These are phyloP conservation scores for Syrrhaptes paradoxus DNA, from an alignment of 2,113 vertebrate genomes.

Conservation along the genomic window DNA sequence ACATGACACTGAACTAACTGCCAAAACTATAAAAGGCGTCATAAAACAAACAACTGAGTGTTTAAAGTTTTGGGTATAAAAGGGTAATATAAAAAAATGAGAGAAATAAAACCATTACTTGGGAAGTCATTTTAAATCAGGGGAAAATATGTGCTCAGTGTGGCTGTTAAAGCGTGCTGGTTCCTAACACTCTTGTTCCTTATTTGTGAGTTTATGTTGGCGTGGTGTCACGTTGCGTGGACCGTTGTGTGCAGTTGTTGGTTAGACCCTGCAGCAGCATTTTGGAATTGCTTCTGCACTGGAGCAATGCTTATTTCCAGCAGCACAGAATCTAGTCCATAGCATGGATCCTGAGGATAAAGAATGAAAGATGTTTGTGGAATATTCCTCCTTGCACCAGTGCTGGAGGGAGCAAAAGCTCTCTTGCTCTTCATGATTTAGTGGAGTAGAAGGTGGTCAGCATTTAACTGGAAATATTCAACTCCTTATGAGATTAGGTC, in stretches of 20 bases:
- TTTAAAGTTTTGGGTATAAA: constrained; percentile 45
- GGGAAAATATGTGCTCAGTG: fast-evolving
- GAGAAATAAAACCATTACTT: neutral
- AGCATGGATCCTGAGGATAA: neutral
- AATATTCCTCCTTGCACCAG: neutral
- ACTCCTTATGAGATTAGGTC: neutral
- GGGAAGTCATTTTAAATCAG: neutral
- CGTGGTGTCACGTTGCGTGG: neutral
- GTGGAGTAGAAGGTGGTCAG: neutral
- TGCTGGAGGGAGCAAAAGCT: neutral
- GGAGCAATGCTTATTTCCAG: neutral
- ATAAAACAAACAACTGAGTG: constrained; percentile 26
- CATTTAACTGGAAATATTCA: neutral
- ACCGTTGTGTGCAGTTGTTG: neutral
- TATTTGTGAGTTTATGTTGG: neutral
- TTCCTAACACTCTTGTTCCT: fast-evolving
- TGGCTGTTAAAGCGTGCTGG: neutral
- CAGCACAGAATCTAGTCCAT: neutral
- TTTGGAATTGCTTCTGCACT: neutral
- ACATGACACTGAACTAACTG: neutral
- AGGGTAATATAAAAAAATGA: constrained; percentile 13
- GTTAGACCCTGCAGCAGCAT: neutral
- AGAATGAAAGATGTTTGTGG: neutral
- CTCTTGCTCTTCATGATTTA: neutral
- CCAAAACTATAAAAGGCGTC: constrained; percentile 16